Base-by-base conservation (phyloP, 1,140 invertebrate genomes). In the Ptiloglossa arizonensis region DNA sequence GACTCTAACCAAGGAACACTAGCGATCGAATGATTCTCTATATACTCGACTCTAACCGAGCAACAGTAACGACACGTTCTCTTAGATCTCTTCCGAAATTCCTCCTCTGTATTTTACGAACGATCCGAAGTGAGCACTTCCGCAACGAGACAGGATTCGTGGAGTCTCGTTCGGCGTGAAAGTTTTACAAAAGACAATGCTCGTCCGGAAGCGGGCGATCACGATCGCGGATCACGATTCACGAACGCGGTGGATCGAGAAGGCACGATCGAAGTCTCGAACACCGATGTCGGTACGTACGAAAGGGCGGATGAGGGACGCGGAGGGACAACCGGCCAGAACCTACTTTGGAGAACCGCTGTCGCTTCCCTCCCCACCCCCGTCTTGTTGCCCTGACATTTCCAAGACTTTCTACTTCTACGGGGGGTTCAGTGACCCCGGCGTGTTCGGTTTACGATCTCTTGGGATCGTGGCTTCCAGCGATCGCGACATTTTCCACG, bases 381-480 rank as follows among this genome's bases (percentile, higher is more conserved):
- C 50, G 50, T 17, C 29, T 24, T 52, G 62, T 86, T 79, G 88
- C 88, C 87, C 87, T 92, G 91, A 91, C 91, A 92, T 91, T 92
- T 91, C 76, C 87, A 90, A 90, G 90, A 91, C 90, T 91, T 92
- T 91, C 90, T 91, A 92, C 89, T 91, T 89, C 82, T 83, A 85
- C 67, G 27, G n/a, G n/a, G 75, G 80, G 86, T 87, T 87, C 86
- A 79, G 29, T 69, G 86, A 87, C 86, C 86, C 70, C 76, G 73
- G 11, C 63, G 56, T 83, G 54, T 50, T 76, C 79, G 64, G 70
- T 83, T 32, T 62, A 48, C 74, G 81, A 82, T 83, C 80, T 76
- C 75, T 22, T n/a, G 66, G 52, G 38, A 60, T 85, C 70, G 64
- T 78, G 50, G 76, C 63, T 70, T 57, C 59, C 71, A 56, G 41